A percentile compares a stretch with the other conserved stretches of the same genome.
Evolutionary conservation across 2,113 vertebrate genomes (phyloP).

Genomic region (Tetrax tetrax): DNA sequence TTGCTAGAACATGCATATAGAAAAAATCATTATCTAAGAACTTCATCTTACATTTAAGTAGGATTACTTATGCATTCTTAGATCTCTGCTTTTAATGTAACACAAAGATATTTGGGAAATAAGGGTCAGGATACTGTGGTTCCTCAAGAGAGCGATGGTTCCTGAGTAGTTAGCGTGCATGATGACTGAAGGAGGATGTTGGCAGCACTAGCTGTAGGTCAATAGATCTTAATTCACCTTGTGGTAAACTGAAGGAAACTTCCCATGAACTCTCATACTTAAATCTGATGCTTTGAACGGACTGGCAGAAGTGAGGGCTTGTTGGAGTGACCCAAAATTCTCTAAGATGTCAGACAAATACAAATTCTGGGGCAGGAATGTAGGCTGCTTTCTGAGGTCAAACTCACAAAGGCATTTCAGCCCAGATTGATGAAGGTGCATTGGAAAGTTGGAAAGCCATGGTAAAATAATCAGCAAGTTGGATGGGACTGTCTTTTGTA

Average conservation of each 20-base stretch:
- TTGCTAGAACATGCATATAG: background rate
- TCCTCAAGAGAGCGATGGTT: background rate
- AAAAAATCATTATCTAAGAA: background rate
- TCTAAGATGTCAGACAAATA: background rate
- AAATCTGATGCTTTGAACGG: background rate
- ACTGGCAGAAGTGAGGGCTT: background rate
- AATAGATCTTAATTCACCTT: background rate
- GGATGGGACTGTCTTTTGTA: background rate
- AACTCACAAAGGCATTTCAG: background rate
- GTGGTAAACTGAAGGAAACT: background rate
- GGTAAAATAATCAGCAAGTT: background rate
- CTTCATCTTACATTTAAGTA: background rate
- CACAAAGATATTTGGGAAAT: background rate
- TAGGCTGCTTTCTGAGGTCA: background rate
- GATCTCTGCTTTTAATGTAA: background rate
- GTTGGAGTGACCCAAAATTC: background rate
- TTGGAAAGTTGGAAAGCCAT: background rate
- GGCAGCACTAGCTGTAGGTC: background rate
- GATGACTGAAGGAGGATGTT: background rate
- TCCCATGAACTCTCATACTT: rapidly evolving
- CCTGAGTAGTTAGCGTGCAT: rapidly evolving
- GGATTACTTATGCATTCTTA: background rate
- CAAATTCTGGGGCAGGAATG: background rate
- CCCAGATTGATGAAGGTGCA: background rate
- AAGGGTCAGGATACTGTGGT: background rate